phyloP scores from a whole-genome alignment of 2,797 vertebrate species.

The Molossus alvarezi region DNA sequence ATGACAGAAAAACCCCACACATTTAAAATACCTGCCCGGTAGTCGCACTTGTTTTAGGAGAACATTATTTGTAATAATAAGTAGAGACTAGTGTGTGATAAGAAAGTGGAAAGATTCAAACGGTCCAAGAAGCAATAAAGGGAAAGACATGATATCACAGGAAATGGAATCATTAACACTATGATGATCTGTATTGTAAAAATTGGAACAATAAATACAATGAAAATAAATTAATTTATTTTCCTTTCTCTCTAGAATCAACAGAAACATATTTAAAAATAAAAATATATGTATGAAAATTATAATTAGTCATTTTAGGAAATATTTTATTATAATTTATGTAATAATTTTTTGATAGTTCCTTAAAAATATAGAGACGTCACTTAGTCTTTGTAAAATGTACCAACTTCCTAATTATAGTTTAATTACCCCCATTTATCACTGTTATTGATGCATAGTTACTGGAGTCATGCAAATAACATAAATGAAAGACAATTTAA shows the following conservation, averaged over 20 bases:
- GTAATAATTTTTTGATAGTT: neutral
- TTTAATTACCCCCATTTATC: neutral
- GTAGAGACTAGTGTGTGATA: neutral
- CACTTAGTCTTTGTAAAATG: neutral
- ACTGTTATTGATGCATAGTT: neutral
- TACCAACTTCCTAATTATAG: neutral
- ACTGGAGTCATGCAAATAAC: neutral
- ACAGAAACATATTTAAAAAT: neutral
- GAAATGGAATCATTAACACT: neutral
- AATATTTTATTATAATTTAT: conserved; percentile 1
- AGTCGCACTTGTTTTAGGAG: conserved; percentile 41
- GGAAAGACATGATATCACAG: neutral
- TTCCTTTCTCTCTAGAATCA: neutral
- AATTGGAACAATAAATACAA: neutral
- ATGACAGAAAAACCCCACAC: neutral
- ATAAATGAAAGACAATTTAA: neutral
- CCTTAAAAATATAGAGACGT: conserved; percentile 44
- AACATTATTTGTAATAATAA: conserved; percentile 41
- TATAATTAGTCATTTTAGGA: conserved; percentile 39
- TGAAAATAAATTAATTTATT: neutral
- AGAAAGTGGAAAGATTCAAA: conserved; percentile 5
- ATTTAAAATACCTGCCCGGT: conserved; percentile 46
- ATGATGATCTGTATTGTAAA: neutral
- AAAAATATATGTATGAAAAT: conserved; percentile 64
- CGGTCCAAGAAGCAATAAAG: conserved; percentile 21